These are phyloP conservation scores for Agrotis segetum DNA, from an alignment of 2,888 invertebrate genomes.

Conservation along the genomic window DNA sequence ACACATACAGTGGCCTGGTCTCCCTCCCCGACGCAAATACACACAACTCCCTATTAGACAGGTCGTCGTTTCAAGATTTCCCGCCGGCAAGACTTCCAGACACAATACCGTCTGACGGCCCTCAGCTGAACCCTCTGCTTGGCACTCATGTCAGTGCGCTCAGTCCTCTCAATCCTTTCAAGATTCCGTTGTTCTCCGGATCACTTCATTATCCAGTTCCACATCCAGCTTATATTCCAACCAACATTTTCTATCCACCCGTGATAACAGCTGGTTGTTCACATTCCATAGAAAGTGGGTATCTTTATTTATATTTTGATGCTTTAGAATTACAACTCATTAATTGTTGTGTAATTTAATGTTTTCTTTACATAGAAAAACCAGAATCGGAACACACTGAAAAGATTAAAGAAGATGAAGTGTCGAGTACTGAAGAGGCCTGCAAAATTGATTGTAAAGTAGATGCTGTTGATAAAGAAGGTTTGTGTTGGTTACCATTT, in stretches of 20 bases:
- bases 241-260: constrained; percentile 85
- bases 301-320: constrained; percentile 13
- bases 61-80: constrained; percentile 78
- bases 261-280: constrained; percentile 76
- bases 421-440: constrained; percentile 94
- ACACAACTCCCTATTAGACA: constrained; percentile 77
- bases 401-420: constrained; percentile 93
- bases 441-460: constrained; percentile 70
- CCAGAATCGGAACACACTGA: constrained; percentile 81
- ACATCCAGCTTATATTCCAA: constrained; percentile 84
- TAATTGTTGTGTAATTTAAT: neutral
- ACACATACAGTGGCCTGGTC: constrained; percentile 72
- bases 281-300: constrained; percentile 77
- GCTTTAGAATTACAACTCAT: neutral
- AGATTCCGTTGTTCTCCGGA: constrained; percentile 82
- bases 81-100: constrained; percentile 74
- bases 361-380: constrained; percentile 70
- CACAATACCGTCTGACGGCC: constrained; percentile 67
- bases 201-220: constrained; percentile 82
- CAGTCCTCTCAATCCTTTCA: constrained; percentile 79
- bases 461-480: constrained; percentile 64
- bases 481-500: constrained; percentile 48
- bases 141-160: constrained; percentile 73
- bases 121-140: constrained; percentile 74
- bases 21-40: constrained; percentile 71